Base-by-base conservation (phyloP, 2,888 invertebrate species). In the Caenorhabditis uteleia region DNA sequence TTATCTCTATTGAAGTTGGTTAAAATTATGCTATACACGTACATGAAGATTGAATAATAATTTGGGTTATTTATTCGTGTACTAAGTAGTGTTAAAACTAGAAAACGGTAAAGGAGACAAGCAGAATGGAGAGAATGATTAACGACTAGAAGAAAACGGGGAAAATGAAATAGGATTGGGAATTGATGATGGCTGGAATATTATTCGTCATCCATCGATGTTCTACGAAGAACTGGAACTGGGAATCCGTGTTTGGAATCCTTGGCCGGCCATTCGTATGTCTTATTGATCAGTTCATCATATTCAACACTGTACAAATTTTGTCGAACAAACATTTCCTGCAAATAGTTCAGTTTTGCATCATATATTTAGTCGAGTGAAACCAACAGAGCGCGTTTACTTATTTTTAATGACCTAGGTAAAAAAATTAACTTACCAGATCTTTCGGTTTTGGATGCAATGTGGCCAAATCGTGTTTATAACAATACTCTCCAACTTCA, bases 401-500 rank as follows among this genome's bases (percentile, higher is more conserved):
- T n/a, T 2, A 27, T 23, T 34, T 4, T 34, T 14, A 36, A 18
- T 18, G 18, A 7, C 20, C 18, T 8, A 18, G 20, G 3, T 5
- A 38, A 39, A 29, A 27, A 20, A 33, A 50, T 36, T 14, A 36
- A 36, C 3, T 36, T 29, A 70, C 73, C 70, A 86, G 86, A 79
- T 88, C 85, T 16, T 82, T 80, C 0, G 88, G 88, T 68, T 87
- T 86, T 0, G 88, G 88, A 74, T 87, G 86, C 43, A 84, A 77
- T 4, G 86, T 84, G 3, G 88, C 87, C 31, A 85, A 70, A 44
- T 85, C 82, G 44, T 83, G 81, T 55, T 87, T 85, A 84, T 92
- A 97, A 1, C 92, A 91, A 84, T 90, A 90, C 53, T 92, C 56
- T 29, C 67, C 70, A 47, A 66, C 66, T 34, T 59, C 59, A 2